phyloP scores from a whole-genome alignment of 1,140 invertebrate species.

The Trinorchestia longiramus region DNA sequence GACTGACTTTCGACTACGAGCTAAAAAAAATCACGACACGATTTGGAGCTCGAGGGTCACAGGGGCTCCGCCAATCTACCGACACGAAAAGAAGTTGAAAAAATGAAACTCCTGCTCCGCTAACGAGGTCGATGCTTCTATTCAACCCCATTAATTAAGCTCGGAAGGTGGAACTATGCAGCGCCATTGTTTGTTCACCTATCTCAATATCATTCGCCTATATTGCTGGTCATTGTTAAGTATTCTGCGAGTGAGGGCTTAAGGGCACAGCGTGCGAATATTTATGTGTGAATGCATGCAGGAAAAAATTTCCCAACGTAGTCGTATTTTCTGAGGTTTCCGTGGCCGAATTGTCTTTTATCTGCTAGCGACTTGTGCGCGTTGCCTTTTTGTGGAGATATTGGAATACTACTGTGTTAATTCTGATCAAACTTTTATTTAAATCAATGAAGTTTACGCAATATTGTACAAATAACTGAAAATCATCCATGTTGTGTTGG shows the following conservation, averaged over 20 bases:
- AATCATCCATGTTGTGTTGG: no score
- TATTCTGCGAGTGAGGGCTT: background rate
- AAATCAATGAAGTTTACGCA: no score
- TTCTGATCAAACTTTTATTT: no score
- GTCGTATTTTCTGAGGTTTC: background rate
- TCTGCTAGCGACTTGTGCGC: no score
- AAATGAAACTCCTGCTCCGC: background rate
- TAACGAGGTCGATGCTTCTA: background rate
- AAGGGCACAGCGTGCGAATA: background rate
- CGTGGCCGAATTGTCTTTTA: background rate
- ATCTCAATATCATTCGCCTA: background rate
- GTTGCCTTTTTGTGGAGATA: no score
- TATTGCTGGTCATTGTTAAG: background rate
- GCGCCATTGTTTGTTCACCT: background rate
- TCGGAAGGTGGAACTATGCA: background rate
- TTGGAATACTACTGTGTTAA: no score
- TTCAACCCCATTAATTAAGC: background rate
- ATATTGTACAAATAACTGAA: no score
- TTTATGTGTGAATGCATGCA: background rate
- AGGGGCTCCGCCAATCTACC: background rate
- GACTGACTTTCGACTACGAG: background rate
- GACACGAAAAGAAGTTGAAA: background rate
- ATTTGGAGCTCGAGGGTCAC: no score
- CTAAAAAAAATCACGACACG: background rate
- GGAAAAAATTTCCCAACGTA: background rate